A percentile compares a stretch with the other conserved stretches of the same genome.
Evolutionary conservation across 2,888 invertebrate species (phyloP).

Genomic region (Amitus sp.): DNA sequence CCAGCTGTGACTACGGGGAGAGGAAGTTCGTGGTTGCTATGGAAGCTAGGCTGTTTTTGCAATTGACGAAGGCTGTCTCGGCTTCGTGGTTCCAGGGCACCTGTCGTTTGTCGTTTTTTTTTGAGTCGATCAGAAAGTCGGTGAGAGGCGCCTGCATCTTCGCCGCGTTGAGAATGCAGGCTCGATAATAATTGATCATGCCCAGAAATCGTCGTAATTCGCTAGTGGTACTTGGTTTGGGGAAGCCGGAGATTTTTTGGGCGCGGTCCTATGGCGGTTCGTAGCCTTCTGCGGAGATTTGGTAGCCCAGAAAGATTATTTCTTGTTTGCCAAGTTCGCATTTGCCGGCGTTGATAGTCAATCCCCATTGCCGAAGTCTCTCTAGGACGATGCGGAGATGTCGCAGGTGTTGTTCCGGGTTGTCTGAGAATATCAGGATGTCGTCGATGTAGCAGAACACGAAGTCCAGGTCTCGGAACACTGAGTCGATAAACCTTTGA

Average conservation of each 20-base stretch:
- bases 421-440: slow-evolving; percentile 14
- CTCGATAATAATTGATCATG: slow-evolving; percentile 27
- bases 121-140: slow-evolving; percentile 14
- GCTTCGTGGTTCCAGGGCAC: slow-evolving; percentile 18
- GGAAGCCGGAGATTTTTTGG: not conserved
- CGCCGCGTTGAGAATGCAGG: slow-evolving; percentile 21
- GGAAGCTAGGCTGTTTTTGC: slow-evolving; percentile 7
- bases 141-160: slow-evolving; percentile 20
- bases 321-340: slow-evolving; percentile 11
- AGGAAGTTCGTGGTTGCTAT: not conserved
- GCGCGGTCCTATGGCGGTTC: slow-evolving; percentile 5
- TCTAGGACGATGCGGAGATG: slow-evolving; percentile 12
- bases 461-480: slow-evolving; percentile 14
- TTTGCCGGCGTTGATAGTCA: slow-evolving; percentile 9
- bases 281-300: slow-evolving; percentile 4
- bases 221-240: not conserved
- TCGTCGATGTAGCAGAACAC: slow-evolving; percentile 17
- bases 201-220: slow-evolving; percentile 18
- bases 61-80: slow-evolving; percentile 13
- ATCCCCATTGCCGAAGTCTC: not conserved
- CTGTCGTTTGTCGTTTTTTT: slow-evolving; percentile 26
- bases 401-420: slow-evolving; percentile 12
- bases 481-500: slow-evolving; percentile 18
- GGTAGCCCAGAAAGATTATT: slow-evolving; percentile 15
- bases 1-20: not conserved